phyloP scores from a whole-genome alignment of 2,888 invertebrate species.

The Drosophila maculinotata region DNA sequence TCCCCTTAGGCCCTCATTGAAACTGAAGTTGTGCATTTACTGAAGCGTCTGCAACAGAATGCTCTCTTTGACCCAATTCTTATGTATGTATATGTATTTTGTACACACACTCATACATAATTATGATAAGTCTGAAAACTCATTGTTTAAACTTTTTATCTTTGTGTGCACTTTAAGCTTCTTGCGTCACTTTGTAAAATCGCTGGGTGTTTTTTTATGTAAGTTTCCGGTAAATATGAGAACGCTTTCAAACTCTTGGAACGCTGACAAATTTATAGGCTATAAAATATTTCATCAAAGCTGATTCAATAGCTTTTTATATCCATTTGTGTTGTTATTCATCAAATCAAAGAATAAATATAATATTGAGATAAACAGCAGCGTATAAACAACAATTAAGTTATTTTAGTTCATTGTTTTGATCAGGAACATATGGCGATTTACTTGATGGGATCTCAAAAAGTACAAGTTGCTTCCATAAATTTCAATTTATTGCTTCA shows the following conservation, averaged over 20 bases:
- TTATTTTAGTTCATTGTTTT: neutral
- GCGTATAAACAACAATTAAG: neutral
- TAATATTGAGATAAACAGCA: neutral
- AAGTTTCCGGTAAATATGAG: neutral
- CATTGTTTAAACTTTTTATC: conserved; percentile 26
- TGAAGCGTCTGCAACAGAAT: conserved; percentile 18
- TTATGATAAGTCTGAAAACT: conserved; percentile 38
- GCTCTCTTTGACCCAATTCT: conserved; percentile 46
- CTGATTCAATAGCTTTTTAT: neutral
- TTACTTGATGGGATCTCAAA: neutral
- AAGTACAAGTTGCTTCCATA: neutral
- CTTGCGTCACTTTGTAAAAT: conserved; percentile 18
- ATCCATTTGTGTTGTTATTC: neutral
- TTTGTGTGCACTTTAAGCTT: conserved; percentile 22
- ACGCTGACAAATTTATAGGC: neutral
- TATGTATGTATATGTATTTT: neutral
- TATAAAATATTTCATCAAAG: neutral
- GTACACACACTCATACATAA: conserved; percentile 1
- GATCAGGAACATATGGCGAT: conserved; percentile 1
- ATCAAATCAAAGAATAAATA: neutral
- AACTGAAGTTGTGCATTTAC: conserved; percentile 31
- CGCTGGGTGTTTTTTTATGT: neutral
- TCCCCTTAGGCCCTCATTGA: conserved; percentile 10
- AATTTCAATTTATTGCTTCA: neutral
- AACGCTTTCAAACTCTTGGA: neutral